Evolutionary conservation across 2,888 invertebrate genomes (phyloP).

Genomic region (Pachydiplax longipennis): DNA sequence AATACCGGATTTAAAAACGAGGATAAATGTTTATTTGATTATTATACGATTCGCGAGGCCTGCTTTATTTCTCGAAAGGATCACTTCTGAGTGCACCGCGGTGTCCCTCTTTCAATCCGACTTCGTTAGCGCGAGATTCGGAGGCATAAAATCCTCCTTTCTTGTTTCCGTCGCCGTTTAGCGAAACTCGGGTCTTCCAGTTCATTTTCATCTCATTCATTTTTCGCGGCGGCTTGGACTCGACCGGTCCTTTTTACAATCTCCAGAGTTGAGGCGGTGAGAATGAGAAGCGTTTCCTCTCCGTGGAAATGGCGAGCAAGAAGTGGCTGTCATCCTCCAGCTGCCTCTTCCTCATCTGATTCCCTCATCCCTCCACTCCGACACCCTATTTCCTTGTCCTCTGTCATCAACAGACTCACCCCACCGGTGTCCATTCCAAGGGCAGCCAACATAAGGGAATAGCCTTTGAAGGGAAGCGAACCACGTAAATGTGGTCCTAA

Average conservation of each 20-base stretch:
- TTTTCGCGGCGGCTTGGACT: background rate
- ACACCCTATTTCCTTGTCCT: slow-evolving; percentile 28
- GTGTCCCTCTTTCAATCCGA: too few species aligned
- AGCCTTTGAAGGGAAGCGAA: background rate
- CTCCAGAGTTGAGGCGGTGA: background rate
- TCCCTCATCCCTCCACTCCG: background rate
- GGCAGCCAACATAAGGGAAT: background rate
- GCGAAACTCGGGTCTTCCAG: too few species aligned
- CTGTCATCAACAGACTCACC: slow-evolving; percentile 21
- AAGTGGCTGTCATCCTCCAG: background rate
- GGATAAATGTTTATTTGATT: too few species aligned
- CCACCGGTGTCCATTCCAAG: slow-evolving; percentile 19
- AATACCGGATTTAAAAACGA: too few species aligned
- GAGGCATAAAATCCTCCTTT: too few species aligned
- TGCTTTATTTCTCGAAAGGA: too few species aligned
- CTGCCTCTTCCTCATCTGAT: background rate
- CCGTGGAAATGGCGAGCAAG: too few species aligned
- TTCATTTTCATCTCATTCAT: background rate
- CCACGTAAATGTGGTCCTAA: background rate
- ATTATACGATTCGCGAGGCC: too few species aligned
- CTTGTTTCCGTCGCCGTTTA: too few species aligned
- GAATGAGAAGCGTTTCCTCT: background rate
- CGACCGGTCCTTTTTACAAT: background rate
- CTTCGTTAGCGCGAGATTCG: too few species aligned
- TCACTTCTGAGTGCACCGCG: too few species aligned